Evolutionary conservation across 64 coral and sea anemone genomes (phyloP).

Genomic region (Montipora sp.): DNA sequence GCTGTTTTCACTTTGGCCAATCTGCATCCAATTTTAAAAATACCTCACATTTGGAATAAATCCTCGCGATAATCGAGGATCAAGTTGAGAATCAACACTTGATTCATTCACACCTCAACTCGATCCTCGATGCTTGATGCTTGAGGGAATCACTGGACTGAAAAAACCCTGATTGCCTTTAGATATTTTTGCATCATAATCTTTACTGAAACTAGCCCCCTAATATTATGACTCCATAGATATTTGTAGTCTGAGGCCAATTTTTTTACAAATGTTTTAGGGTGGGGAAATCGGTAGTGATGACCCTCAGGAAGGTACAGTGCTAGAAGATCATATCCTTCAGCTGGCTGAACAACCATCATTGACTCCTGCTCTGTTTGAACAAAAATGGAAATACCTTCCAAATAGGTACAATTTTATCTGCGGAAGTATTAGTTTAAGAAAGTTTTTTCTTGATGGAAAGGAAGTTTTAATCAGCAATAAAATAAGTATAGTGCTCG

Average conservation of each 20-base stretch:
- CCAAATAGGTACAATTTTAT: constrained; percentile 58
- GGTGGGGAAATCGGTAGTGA: not conserved
- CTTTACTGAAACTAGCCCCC: not conserved
- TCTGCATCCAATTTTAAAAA: not conserved
- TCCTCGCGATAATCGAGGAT: too few species aligned
- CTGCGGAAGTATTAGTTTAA: too few species aligned
- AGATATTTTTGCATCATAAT: not conserved
- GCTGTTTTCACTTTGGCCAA: not conserved
- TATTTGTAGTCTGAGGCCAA: too few species aligned
- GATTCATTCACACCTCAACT: too few species aligned
- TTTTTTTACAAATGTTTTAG: not conserved
- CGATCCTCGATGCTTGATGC: too few species aligned
- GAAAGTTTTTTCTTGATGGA: too few species aligned
- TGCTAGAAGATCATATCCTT: constrained; percentile 1
- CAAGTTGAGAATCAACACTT: too few species aligned
- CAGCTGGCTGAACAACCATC: constrained; percentile 45
- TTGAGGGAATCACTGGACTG: too few species aligned
- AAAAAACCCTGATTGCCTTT: too few species aligned
- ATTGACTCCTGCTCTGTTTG: constrained; percentile 66
- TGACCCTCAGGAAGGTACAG: not conserved
- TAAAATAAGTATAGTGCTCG: too few species aligned
- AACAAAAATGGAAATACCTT: constrained; percentile 84
- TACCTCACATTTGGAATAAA: not conserved
- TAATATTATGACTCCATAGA: too few species aligned
- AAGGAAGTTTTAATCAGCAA: too few species aligned